Base-by-base conservation (phyloP, 1,140 invertebrate genomes). In the Melitaea cinxia region DNA sequence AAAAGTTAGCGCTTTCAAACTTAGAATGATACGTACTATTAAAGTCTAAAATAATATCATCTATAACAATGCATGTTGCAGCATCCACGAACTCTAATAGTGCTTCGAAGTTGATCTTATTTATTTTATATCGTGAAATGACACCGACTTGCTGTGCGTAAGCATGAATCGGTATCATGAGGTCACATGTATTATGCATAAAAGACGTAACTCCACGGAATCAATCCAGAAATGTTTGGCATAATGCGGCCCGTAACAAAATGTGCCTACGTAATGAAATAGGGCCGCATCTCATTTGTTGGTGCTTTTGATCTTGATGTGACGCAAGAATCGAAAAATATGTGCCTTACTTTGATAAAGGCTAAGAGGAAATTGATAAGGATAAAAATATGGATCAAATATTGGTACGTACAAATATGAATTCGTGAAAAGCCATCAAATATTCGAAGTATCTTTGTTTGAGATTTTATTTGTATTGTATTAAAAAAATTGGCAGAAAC, bases 171-270 rank as follows among this genome's bases (percentile, higher is more conserved):
- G 42, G 37, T 54, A 65, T 68, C 45, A 63, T 75, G 76, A 81
- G 82, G 80, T 84, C 75, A 76, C 78, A 84, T 84, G 72, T 77
- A 78, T 84, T 78, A 82, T 82, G 78, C 78, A 84, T 81, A 68
- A 68, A 58, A 72, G 73, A 73, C 70, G 72, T 73, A 66, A 68
- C 70, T 72, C 55, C 69, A 72, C 70, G 58, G 67, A 81, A 82
- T 80, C 82, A 82, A 80, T 81, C 78, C 75, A 62, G 59, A 17
- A 45, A 57, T 45, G 54, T 45, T 45, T 57, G 37, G 42, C 42
- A 47, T 47, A 47, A 47, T 47, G 42, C 19, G 42, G 21, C 42
- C 42, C 19, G 42, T 23, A 47, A 47, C 42, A 47, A 47, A 47
- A 47, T 47, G 42, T 47, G 42, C 42, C 42, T 47, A 47, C 42